These are phyloP conservation scores for Lucilia sericata DNA, from an alignment of 1,140 invertebrate genomes.

Conservation along the genomic window DNA sequence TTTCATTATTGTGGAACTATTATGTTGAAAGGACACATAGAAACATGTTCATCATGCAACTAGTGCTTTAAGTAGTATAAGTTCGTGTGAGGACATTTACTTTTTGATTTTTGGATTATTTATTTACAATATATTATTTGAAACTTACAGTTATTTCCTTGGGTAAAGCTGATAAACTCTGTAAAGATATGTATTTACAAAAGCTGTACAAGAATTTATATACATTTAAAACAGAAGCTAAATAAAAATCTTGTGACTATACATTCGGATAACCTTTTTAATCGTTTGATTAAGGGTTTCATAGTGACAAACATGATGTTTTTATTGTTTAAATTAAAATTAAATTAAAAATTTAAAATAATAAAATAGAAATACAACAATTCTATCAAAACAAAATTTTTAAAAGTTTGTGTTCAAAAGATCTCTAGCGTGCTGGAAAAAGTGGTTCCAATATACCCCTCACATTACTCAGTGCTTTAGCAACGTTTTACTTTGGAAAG, in stretches of 20 bases:
- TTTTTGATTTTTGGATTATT: not conserved
- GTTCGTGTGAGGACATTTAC: not conserved
- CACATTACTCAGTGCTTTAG: too few species aligned
- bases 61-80: not conserved
- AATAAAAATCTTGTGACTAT: conserved; percentile 31
- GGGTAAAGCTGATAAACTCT: conserved; percentile 87
- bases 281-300: not conserved
- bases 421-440: too few species aligned
- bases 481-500: too few species aligned
- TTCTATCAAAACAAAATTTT: too few species aligned
- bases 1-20: too few species aligned
- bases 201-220: conserved; percentile 54
- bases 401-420: too few species aligned
- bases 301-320: not conserved
- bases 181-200: conserved; percentile 72
- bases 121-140: not conserved
- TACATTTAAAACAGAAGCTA: not conserved
- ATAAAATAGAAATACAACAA: too few species aligned
- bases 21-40: conserved; percentile 45
- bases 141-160: conserved; percentile 84
- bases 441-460: too few species aligned
- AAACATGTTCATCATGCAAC: conserved; percentile 42
- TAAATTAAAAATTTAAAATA: too few species aligned
- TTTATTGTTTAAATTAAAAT: not conserved
- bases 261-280: not conserved